phyloP scores from a whole-genome alignment of 2,888 invertebrate genomes.

The Scaptomyza flava region DNA sequence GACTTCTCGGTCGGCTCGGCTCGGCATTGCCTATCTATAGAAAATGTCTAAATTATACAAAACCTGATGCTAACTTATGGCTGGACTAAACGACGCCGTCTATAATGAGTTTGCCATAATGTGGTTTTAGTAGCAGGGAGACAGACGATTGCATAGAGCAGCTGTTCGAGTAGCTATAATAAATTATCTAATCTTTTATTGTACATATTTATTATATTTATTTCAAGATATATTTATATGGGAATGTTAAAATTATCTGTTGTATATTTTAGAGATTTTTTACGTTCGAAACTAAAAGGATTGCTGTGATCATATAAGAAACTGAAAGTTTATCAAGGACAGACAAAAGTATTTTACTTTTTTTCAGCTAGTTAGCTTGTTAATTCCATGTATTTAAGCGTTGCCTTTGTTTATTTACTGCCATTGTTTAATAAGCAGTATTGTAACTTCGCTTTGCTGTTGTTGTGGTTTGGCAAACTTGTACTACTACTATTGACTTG shows the following conservation, averaged over 20 bases:
- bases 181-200: not conserved
- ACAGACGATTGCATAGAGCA: not conserved
- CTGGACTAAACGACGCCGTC: slow-evolving; percentile 11
- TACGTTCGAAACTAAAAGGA: too few species aligned
- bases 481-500: slow-evolving; percentile 15
- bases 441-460: not conserved
- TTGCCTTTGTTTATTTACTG: slow-evolving; percentile 7
- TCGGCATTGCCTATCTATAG: slow-evolving; percentile 27
- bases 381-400: not conserved
- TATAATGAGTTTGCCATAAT: slow-evolving; percentile 57
- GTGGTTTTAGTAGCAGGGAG: slow-evolving; percentile 7
- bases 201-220: not conserved
- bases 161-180: not conserved
- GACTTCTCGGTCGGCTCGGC: slow-evolving; percentile 34
- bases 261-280: too few species aligned
- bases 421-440: not conserved
- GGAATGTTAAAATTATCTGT: not conserved
- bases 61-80: slow-evolving; percentile 36
- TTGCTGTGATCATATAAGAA: too few species aligned
- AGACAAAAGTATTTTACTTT: not conserved
- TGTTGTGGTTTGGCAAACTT: slow-evolving; percentile 14
- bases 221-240: not conserved
- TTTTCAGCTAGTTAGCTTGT: not conserved
- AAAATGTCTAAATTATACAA: slow-evolving; percentile 64
- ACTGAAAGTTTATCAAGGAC: not conserved